Evolutionary conservation across 2,888 invertebrate species (phyloP).

Genomic region (Calameuta pallipes): DNA sequence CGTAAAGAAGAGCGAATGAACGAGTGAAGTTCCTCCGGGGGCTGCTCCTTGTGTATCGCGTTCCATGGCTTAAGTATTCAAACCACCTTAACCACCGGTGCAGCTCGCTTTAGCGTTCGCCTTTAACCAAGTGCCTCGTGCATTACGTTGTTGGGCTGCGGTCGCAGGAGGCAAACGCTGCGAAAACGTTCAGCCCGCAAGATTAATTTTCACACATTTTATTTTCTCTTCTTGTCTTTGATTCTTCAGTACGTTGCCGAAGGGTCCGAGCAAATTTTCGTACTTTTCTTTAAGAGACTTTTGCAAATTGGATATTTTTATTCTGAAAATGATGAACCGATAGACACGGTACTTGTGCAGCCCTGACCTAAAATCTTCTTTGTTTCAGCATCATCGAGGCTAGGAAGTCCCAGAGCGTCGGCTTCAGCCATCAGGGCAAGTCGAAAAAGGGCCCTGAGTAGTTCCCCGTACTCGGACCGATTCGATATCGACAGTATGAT

Average conservation of each 20-base stretch:
- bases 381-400: conserved; percentile 65
- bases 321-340: background rate
- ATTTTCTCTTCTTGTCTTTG: conserved; percentile 20
- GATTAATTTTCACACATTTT: conserved; percentile 22
- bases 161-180: conserved; percentile 57
- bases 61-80: conserved; percentile 37
- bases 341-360: background rate
- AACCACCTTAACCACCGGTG: conserved; percentile 22
- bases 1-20: conserved; percentile 39
- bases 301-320: conserved; percentile 3
- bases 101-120: conserved; percentile 17
- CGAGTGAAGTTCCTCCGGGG: background rate
- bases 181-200: conserved; percentile 59
- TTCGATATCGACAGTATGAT: conserved; percentile 97
- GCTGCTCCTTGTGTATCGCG: conserved; percentile 43
- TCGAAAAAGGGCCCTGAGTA: conserved; percentile 92
- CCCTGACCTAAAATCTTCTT: background rate
- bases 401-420: conserved; percentile 74
- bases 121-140: conserved; percentile 56
- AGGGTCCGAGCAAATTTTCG: background rate
- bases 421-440: conserved; percentile 72
- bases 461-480: conserved; percentile 94
- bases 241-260: background rate
- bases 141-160: conserved; percentile 58
- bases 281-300: background rate